Conservation (phyloP, 2,888 invertebrate species). For the Microctonus aethiopoides region DNA sequence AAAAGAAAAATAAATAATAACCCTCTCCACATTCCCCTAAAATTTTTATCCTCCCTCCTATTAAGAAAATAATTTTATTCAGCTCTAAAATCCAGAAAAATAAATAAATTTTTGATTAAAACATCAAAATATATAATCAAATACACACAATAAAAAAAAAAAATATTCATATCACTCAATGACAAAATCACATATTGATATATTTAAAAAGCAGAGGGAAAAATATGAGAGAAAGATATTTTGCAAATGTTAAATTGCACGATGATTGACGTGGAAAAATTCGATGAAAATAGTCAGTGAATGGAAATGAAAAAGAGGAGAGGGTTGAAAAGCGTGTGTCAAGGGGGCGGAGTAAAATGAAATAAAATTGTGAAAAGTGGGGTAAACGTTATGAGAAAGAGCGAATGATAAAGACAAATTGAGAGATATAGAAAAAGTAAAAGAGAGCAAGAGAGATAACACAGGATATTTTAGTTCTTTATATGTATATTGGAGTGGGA, state of each 20-base stretch:
- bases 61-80: too few relatives aligned
- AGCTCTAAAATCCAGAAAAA: background rate
- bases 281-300: background rate
- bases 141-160: background rate
- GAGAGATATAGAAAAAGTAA: conserved; percentile 26
- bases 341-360: conserved; percentile 43
- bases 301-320: conserved; percentile 13
- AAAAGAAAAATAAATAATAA: background rate
- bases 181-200: background rate
- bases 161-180: background rate
- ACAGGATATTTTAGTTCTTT: conserved; percentile 12
- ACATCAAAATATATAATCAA: too few relatives aligned
- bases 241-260: background rate
- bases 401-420: background rate
- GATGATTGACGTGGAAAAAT: background rate
- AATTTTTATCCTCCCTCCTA: too few relatives aligned
- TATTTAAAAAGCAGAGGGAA: background rate
- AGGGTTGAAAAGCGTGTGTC: conserved; percentile 39
- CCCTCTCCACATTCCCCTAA: background rate
- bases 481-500: too few relatives aligned
- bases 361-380: conserved; percentile 42
- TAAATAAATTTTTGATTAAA: too few relatives aligned
- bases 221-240: background rate
- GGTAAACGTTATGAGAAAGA: conserved; percentile 40
- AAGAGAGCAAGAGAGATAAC: conserved; percentile 4